Base-by-base conservation (phyloP, 2,113 vertebrate genomes). In the Hypomesus transpacificus region DNA sequence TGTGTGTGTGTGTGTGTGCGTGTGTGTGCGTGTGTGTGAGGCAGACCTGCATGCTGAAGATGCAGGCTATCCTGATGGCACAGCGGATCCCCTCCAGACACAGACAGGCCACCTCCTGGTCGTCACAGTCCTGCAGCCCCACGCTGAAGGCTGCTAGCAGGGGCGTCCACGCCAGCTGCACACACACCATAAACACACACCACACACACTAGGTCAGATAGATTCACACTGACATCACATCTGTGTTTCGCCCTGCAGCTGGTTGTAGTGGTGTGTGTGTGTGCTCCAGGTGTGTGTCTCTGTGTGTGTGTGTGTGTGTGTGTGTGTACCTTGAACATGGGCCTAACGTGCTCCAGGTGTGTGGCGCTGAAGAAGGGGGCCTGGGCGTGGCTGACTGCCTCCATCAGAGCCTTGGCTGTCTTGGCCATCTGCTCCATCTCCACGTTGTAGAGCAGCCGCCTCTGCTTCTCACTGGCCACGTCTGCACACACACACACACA, bases 361-460 rank as follows among this genome's bases (percentile, higher is more conserved):
- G 96, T 99, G 34, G 96, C 97, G 0, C 97, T 98, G 57, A 97
- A 98, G 84, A 99, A 99, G 0, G 95, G 94, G 0, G 97, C 94
- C 87, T 99, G 96, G 16, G 95, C 97, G 0, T 99, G 97, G 87
- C 97, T 98, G 56, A 99, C 96, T 0, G 97, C 97, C 84, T 99
- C 97, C 97, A 99, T 99, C 50, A 99, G 91, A 14, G 96, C 97
- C 81, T 99, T 99, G 18, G 97, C 97, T 0, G 97, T 99, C 88
- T 96, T 98, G 0, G 97, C 95, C 97, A 99, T 99, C 79, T 99
- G 97, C 54, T 99, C 97, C 97, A 98, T 99, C 85, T 99, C 97
- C 93, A 99, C 16, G 81, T 99, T 98, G 81, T 98, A 99, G 21
- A 99, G 88, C 59, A 98, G 86, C 31, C 96, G 91, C 17, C 97